Conservation (phyloP, 2,888 invertebrate genomes). For the Unio delphinus region DNA sequence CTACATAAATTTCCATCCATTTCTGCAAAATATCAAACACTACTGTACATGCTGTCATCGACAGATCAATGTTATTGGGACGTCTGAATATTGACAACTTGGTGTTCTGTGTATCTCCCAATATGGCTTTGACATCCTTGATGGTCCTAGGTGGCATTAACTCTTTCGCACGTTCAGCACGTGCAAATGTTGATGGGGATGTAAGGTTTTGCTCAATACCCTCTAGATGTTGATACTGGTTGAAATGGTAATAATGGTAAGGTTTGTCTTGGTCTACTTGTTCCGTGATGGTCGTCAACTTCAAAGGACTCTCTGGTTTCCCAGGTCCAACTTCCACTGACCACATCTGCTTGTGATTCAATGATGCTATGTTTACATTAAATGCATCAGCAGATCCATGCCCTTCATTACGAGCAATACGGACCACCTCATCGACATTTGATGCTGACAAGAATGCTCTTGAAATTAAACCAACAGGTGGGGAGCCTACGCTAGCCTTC, state of each 20-base stretch:
- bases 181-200: conserved; percentile 13
- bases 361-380: conserved; percentile 37
- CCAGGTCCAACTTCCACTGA: conserved; percentile 36
- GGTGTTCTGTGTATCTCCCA: conserved; percentile 34
- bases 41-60: conserved; percentile 31
- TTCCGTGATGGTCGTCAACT: neutral
- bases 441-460: conserved; percentile 31
- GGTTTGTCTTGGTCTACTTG: conserved; percentile 7
- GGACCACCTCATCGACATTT: conserved; percentile 27
- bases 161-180: conserved; percentile 12
- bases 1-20: conserved; percentile 31
- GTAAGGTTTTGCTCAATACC: conserved; percentile 12
- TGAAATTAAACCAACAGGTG: conserved; percentile 30
- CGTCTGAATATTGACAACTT: conserved; percentile 39
- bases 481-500: conserved; percentile 4
- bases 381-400: conserved; percentile 43
- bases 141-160: conserved; percentile 22
- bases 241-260: conserved; percentile 36
- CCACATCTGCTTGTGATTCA: conserved; percentile 30
- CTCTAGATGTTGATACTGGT: conserved; percentile 30
- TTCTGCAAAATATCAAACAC: conserved; percentile 33
- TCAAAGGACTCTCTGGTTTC: conserved; percentile 6
- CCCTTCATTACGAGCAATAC: conserved; percentile 22
- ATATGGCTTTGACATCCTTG: conserved; percentile 23
- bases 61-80: conserved; percentile 21